These are phyloP conservation scores for Paedocypris micromegethes DNA, from an alignment of 2,797 vertebrate species.

Conservation along the genomic window DNA sequence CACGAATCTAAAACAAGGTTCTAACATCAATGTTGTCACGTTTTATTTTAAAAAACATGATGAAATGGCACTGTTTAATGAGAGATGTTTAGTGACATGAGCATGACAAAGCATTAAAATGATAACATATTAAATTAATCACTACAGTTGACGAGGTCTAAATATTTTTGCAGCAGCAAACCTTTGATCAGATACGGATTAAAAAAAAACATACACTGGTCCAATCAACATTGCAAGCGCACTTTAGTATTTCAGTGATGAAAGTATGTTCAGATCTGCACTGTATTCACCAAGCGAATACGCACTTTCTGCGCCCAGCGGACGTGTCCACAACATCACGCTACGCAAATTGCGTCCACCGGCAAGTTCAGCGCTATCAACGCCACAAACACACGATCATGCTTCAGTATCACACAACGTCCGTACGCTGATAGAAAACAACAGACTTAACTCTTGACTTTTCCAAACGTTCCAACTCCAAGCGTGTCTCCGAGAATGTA, in stretches of 20 bases:
- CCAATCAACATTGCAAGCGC: conserved; percentile 2
- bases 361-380: conserved; percentile 54
- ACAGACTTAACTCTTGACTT: conserved; percentile 96
- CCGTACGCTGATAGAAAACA: conserved; percentile 28
- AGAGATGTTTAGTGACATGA: too few species aligned
- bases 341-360: conserved; percentile 51
- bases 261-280: conserved; percentile 3
- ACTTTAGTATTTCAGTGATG: conserved; percentile 7
- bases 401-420: not conserved
- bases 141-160: not conserved
- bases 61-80: not conserved
- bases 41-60: too few species aligned
- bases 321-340: accelerated
- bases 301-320: conserved; percentile 32
- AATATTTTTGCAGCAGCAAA: not conserved
- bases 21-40: too few species aligned
- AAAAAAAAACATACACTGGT: not conserved
- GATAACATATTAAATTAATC: not conserved
- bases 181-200: not conserved
- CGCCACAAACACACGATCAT: conserved; percentile 30
- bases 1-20: too few species aligned
- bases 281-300: conserved; percentile 14
- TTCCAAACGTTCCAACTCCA: conserved; percentile 96
- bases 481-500: conserved; percentile 95
- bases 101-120: conserved; percentile 17